Percentiles rank a stretch among this genome's conserved stretches.
phyloP scores from a whole-genome alignment of 2,113 vertebrate genomes.

The Nannospalax galili region DNA sequence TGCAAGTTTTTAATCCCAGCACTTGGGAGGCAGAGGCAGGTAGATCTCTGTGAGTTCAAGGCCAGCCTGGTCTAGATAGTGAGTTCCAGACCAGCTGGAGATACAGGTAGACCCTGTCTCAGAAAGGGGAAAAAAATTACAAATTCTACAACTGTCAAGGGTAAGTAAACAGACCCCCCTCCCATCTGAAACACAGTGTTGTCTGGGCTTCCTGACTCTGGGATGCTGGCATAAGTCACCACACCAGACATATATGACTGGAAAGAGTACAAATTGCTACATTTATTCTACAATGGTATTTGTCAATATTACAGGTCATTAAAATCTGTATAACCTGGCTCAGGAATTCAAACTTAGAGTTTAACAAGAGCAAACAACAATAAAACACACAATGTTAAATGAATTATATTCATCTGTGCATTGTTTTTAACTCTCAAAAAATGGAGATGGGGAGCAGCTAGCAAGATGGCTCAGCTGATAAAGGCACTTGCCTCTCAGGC shows the following conservation, averaged over 20 bases:
- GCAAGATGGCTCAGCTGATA: neutral
- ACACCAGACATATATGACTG: neutral
- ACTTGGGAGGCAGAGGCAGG: too few species aligned
- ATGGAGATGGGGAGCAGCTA: accelerated
- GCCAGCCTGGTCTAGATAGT: too few species aligned
- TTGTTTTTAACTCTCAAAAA: neutral
- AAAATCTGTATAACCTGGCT: neutral
- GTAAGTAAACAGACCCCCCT: neutral
- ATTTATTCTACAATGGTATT: neutral
- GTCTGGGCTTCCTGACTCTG: neutral
- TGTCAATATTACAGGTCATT: neutral
- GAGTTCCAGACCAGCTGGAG: too few species aligned
- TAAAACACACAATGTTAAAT: neutral
- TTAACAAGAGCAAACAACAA: neutral
- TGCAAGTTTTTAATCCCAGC: too few species aligned
- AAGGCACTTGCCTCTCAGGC: neutral
- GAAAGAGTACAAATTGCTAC: neutral
- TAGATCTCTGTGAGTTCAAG: too few species aligned
- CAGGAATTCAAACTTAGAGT: neutral
- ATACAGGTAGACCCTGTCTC: neutral
- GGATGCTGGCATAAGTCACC: too few species aligned
- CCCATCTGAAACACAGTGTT: neutral
- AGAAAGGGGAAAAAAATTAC: neutral
- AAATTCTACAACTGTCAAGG: neutral
- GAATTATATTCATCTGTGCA: neutral